Evolutionary conservation across 2,113 vertebrate species (phyloP), one percentile per base, ranked within the genome.

Genomic region (Phalacrocorax pelagicus): DNA sequence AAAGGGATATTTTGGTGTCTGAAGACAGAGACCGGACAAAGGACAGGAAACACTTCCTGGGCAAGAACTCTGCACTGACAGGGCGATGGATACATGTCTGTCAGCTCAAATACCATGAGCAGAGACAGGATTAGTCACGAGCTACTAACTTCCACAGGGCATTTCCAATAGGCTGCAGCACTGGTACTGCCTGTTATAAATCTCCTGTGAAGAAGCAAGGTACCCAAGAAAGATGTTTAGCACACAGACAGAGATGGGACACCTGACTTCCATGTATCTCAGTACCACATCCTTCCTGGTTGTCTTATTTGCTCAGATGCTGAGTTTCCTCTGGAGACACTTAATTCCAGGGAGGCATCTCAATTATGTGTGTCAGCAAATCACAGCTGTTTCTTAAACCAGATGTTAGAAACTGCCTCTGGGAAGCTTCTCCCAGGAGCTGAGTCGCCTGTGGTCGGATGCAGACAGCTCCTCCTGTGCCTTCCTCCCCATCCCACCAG

Each of bases 331-430:
- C 83, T 69, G 77, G 87, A 88, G 71, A 83, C 75, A 32, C 16
- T 87, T 72, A 67, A 86, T 94, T 96, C 86, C 63, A 57, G 30
- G 36, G 90, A 94, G 44, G 62, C 70, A 75, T 91, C 86, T 92
- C 44, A n/a, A 7, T 92, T 63, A 89, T 88, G 77, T 44, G 59
- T 69, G 84, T 81, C 73, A 74, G 80, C n/a, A 92, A 92, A 89
- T 95, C 84, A 78, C 84, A 87, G 77, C 63, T 93, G 69, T 87
- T 91, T 91, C 73, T 87, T 69, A 59, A 79, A 91, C 30, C 95
- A 94, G 80, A 73, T 96, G 83, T 91, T 84, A 71, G 46, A 71
- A 91, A 71, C n/a, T 51, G 51, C 65, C 83, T 91, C 57, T 7
- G 32, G 65, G 51, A 92, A 59, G 47, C 86, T 92, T 86, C 26